Percentiles rank a stretch among this genome's conserved stretches.
Evolutionary conservation across 1,140 invertebrate genomes (phyloP).

Genomic region (Lepidurus apus): DNA sequence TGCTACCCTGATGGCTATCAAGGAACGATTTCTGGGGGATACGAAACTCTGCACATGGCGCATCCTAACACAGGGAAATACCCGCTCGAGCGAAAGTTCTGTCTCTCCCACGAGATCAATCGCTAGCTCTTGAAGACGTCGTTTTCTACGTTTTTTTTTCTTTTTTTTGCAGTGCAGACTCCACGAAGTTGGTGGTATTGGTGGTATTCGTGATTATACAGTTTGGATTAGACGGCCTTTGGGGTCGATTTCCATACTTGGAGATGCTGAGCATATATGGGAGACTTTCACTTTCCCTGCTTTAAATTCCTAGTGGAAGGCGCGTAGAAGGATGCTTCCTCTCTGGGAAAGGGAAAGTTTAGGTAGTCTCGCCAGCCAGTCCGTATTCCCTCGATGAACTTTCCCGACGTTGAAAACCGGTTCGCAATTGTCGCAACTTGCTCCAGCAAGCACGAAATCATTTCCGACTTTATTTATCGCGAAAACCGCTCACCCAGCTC

Average conservation of each 20-base stretch:
- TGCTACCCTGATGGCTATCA: background rate
- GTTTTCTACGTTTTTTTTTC: background rate
- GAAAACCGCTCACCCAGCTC: too few relatives aligned
- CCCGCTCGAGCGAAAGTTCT: background rate
- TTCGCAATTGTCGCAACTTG: background rate
- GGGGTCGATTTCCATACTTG: background rate
- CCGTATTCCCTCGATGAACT: background rate
- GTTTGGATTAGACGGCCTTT: background rate
- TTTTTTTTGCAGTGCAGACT: background rate
- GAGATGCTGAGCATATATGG: background rate
- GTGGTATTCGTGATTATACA: background rate
- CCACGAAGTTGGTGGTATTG: background rate
- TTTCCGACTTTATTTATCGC: too few relatives aligned
- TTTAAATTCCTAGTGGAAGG: background rate
- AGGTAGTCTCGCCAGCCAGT: background rate
- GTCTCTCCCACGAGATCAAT: background rate
- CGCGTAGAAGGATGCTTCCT: background rate
- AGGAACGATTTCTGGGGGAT: background rate
- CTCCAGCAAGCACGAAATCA: background rate
- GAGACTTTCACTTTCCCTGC: background rate
- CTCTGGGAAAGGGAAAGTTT: background rate
- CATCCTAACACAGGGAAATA: background rate
- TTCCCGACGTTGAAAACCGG: background rate
- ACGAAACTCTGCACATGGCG: constrained; percentile 1
- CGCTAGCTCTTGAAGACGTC: background rate